Percentiles rank a stretch among this genome's conserved stretches.
Conservation (phyloP, 1,140 invertebrate species). For the Papilio helenus region DNA sequence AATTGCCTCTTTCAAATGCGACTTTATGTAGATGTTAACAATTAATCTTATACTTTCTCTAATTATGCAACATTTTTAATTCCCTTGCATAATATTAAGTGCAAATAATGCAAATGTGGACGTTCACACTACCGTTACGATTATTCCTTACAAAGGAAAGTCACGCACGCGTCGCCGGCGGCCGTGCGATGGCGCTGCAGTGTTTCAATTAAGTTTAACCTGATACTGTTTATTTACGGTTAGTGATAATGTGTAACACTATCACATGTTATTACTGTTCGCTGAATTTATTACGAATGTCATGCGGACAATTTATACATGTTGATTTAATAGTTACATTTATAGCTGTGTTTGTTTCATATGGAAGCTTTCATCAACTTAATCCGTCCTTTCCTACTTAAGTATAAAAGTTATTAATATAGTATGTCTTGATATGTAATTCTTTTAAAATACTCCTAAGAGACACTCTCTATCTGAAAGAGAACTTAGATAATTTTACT, state of each 20-base stretch:
- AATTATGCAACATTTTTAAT: conserved; percentile 28
- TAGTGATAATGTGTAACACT: conserved; percentile 13
- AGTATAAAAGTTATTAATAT: neutral
- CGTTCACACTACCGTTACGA: conserved; percentile 22
- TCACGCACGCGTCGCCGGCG: neutral
- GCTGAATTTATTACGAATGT: conserved; percentile 9
- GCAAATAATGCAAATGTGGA: conserved; percentile 23
- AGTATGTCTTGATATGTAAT: too few relatives aligned
- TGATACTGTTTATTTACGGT: conserved; percentile 26
- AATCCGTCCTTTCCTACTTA: too few relatives aligned
- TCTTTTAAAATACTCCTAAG: too few relatives aligned
- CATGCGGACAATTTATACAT: neutral
- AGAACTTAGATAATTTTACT: neutral
- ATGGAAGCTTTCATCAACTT: neutral
- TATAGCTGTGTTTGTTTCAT: neutral
- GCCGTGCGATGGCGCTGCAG: neutral
- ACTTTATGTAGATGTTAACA: conserved; percentile 7
- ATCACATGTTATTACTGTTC: conserved; percentile 2
- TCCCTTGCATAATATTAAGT: conserved; percentile 15
- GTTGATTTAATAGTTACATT: neutral
- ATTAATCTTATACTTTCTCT: conserved; percentile 22
- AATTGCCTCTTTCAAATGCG: neutral
- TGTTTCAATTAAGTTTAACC: conserved; percentile 27
- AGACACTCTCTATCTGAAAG: too few relatives aligned
- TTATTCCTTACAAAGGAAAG: conserved; percentile 32